These are phyloP conservation scores for Polia nebulosa DNA, from an alignment of 2,888 invertebrate species.

Conservation along the genomic window DNA sequence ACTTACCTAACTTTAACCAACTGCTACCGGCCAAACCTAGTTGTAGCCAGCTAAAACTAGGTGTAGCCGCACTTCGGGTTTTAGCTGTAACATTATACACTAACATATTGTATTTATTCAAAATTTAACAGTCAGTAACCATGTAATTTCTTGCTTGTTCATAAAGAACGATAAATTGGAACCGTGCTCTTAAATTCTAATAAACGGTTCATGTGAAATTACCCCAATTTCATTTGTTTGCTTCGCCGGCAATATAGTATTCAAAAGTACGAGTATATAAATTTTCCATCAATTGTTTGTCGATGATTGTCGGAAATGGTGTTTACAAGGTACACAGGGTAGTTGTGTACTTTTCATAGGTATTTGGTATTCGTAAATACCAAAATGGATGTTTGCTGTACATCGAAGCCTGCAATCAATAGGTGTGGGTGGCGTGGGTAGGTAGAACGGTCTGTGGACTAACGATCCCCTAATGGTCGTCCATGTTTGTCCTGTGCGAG, in stretches of 20 bases:
- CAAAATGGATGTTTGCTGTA: conserved; percentile 69
- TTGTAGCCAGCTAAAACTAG: no score
- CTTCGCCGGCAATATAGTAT: not conserved
- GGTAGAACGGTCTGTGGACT: conserved; percentile 44
- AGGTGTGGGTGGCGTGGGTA: conserved; percentile 46
- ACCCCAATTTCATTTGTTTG: not conserved
- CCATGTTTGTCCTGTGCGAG: conserved; percentile 51
- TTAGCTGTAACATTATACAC: no score
- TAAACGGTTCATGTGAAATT: not conserved
- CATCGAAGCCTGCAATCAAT: conserved; percentile 66
- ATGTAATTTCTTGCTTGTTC: not conserved
- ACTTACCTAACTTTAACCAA: no score
- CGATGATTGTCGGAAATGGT: conserved; percentile 37
- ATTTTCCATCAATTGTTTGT: conserved; percentile 29
- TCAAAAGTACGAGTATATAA: not conserved
- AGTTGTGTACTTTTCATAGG: conserved; percentile 50
- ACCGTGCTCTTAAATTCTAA: not conserved
- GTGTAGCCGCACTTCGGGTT: no score
- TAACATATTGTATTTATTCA: not conserved
- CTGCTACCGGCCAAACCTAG: no score
- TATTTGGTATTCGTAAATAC: conserved; percentile 66
- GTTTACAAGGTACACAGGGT: conserved; percentile 43
- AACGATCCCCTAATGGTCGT: conserved; percentile 69
- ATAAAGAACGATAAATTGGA: not conserved
- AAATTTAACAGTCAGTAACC: not conserved